Conservation (phyloP, 2,797 vertebrate species). For the Pangasius macronema region DNA sequence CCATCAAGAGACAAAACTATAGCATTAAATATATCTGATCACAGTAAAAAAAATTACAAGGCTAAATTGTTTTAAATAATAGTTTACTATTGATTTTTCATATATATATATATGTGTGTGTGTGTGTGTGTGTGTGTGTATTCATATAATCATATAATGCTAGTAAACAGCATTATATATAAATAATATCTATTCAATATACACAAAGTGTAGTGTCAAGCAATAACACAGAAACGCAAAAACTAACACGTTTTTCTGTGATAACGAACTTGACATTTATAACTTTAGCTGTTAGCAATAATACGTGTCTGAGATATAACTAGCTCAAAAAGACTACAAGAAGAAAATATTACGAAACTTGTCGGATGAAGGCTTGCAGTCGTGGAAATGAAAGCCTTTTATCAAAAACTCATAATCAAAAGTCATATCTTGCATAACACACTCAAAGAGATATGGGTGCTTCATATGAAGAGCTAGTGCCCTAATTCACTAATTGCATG, state of each 20-base stretch:
- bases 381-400: slow-evolving; percentile 44
- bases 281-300: slow-evolving; percentile 11
- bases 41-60: background rate
- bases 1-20: background rate
- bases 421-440: slow-evolving; percentile 49
- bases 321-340: slow-evolving; percentile 20
- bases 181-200: no score
- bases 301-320: background rate
- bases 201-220: background rate
- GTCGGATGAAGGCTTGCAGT: slow-evolving; percentile 35
- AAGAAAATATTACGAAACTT: slow-evolving; percentile 36
- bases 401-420: slow-evolving; percentile 51
- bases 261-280: slow-evolving; percentile 25
- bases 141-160: background rate
- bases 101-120: background rate
- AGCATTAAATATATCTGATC: background rate
- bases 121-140: no score
- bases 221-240: background rate
- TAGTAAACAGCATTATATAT: background rate
- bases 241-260: background rate
- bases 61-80: background rate
- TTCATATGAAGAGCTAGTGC: slow-evolving; percentile 39
- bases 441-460: slow-evolving; percentile 32
- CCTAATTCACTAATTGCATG: slow-evolving; percentile 54
- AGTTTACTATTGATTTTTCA: background rate